phyloP scores from a whole-genome alignment of 2,888 invertebrate genomes.

The Oxyscelio sp. region DNA sequence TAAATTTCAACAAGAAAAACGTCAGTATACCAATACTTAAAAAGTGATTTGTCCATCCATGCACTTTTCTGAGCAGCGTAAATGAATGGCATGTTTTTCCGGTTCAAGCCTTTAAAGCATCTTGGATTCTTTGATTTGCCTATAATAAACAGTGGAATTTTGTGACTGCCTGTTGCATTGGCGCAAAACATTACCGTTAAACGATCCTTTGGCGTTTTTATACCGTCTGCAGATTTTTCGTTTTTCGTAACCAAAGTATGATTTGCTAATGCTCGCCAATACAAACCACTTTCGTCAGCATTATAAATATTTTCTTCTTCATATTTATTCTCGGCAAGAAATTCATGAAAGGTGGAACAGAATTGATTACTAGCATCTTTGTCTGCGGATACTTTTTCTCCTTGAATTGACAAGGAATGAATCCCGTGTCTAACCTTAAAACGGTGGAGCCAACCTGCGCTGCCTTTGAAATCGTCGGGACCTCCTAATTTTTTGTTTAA shows the following conservation, averaged over 20 bases:
- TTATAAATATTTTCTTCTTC: conserved; percentile 74
- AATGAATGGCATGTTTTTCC: conserved; percentile 49
- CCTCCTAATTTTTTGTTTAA: neutral
- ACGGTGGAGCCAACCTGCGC: conserved; percentile 21
- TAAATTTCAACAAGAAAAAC: conserved; percentile 21
- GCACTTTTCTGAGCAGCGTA: conserved; percentile 73
- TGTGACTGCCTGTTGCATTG: conserved; percentile 80
- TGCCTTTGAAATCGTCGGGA: conserved; percentile 13
- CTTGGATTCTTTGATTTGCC: conserved; percentile 79
- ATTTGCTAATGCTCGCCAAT: conserved; percentile 71
- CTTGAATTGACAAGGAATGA: conserved; percentile 11
- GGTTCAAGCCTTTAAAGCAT: conserved; percentile 76
- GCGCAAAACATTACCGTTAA: conserved; percentile 79
- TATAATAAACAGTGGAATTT: conserved; percentile 79
- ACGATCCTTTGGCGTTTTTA: conserved; percentile 77
- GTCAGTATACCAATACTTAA: conserved; percentile 62
- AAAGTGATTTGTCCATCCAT: conserved; percentile 74
- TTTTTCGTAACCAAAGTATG: conserved; percentile 57
- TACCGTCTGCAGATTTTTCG: conserved; percentile 74
- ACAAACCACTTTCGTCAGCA: conserved; percentile 72
- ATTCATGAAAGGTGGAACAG: neutral
- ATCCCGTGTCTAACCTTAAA: conserved; percentile 42
- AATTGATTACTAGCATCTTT: conserved; percentile 11
- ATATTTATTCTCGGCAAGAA: conserved; percentile 27
- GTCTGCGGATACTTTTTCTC: conserved; percentile 31